These are phyloP conservation scores for Scaptomyza cyrtandrae DNA, from an alignment of 2,888 invertebrate species.

Conservation along the genomic window DNA sequence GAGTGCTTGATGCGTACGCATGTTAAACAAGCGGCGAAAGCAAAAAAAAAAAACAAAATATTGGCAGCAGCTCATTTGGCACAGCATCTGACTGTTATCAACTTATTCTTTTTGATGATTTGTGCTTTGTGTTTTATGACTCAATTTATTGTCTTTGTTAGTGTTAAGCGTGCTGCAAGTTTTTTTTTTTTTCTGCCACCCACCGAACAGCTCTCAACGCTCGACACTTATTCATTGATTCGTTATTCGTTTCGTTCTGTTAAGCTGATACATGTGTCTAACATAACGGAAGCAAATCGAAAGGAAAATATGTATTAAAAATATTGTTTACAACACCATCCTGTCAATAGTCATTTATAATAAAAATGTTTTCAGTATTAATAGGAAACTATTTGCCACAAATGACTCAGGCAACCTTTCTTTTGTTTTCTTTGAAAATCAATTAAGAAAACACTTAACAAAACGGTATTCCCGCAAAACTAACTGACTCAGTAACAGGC, in stretches of 20 bases:
- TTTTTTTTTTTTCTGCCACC: conserved; percentile 51
- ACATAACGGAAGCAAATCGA: conserved; percentile 48
- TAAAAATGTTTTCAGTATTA: conserved; percentile 10
- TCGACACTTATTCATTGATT: conserved; percentile 29
- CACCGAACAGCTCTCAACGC: conserved; percentile 34
- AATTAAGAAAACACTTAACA: conserved; percentile 5
- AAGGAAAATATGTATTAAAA: conserved; percentile 6
- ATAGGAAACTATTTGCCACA: conserved; percentile 30
- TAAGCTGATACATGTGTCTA: conserved; percentile 37
- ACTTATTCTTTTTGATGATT: conserved; percentile 30
- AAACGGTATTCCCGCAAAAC: conserved; percentile 9
- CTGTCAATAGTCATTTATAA: conserved; percentile 42
- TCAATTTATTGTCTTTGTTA: conserved; percentile 72
- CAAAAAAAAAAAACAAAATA: conserved; percentile 22
- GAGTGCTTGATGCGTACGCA: conserved; percentile 49
- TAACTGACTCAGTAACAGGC: conserved; percentile 27
- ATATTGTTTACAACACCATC: conserved; percentile 43
- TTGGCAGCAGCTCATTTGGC: conserved; percentile 62
- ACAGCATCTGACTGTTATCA: conserved; percentile 63
- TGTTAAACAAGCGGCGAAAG: conserved; percentile 54
- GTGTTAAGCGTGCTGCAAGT: conserved; percentile 58
- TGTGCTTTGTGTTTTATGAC: conserved; percentile 65
- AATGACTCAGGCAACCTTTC: conserved; percentile 34
- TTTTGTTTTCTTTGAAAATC: background rate
- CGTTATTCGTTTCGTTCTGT: conserved; percentile 28